A percentile compares a stretch with the other conserved stretches of the same genome.
phyloP scores from a whole-genome alignment of 2,888 invertebrate species.

The Meandrusa payeni region DNA sequence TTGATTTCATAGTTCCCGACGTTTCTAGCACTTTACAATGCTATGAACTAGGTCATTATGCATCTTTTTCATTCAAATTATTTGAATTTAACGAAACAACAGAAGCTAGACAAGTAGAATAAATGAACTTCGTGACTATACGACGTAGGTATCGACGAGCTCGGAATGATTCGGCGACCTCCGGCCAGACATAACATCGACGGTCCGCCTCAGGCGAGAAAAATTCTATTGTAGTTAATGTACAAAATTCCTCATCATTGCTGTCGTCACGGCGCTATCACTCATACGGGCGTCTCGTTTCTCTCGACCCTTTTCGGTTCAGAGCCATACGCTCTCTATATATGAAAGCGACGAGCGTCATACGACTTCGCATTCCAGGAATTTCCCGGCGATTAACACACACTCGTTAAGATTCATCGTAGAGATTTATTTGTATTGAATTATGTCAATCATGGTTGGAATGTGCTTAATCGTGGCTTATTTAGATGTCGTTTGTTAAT shows the following conservation, averaged over 20 bases:
- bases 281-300: conserved; percentile 32
- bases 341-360: conserved; percentile 18
- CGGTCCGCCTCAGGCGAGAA: conserved; percentile 68
- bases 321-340: neutral
- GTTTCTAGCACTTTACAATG: too few species aligned
- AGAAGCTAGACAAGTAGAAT: too few species aligned
- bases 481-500: conserved; percentile 21
- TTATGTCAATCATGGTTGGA: conserved; percentile 45
- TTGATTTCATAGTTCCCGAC: too few species aligned
- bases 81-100: too few species aligned
- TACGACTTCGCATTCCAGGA: conserved; percentile 48
- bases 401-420: conserved; percentile 50
- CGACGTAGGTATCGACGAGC: conserved; percentile 7
- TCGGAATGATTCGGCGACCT: conserved; percentile 15
- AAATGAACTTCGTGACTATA: neutral
- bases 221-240: conserved; percentile 77
- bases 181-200: conserved; percentile 30
- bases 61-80: too few species aligned
- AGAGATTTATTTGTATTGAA: conserved; percentile 43
- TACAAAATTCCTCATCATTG: conserved; percentile 75
- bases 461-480: conserved; percentile 46
- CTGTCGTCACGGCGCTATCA: conserved; percentile 52
- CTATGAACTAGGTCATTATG: too few species aligned
- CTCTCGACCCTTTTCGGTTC: conserved; percentile 3
- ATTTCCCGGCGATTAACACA: conserved; percentile 53